These are phyloP conservation scores for Hylaeus anthracinus DNA, from an alignment of 1,140 invertebrate species.

Conservation along the genomic window DNA sequence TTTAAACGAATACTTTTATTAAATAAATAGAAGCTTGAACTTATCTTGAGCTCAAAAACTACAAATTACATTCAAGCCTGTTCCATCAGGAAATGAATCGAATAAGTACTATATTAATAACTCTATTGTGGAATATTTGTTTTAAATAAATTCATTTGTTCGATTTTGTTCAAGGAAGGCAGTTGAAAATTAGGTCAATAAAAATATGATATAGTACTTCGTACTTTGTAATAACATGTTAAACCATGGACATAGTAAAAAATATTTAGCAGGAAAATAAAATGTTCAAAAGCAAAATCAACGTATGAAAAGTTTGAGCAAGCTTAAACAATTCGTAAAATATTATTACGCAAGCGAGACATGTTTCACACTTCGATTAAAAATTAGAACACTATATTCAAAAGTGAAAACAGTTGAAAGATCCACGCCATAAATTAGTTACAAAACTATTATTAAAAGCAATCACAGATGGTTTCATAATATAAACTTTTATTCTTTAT, in stretches of 20 bases:
- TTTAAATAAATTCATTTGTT: too few species aligned
- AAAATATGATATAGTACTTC: too few species aligned
- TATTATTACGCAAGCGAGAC: background rate
- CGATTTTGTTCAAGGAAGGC: too few species aligned
- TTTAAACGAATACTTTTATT: background rate
- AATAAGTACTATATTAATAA: background rate
- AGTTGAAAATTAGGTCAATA: too few species aligned
- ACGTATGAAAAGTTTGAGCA: too few species aligned
- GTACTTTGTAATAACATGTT: too few species aligned
- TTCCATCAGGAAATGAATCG: background rate
- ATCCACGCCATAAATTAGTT: background rate
- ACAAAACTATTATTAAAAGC: constrained; percentile 4
- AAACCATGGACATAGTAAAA: background rate
- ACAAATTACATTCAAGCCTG: background rate
- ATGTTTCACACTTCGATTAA: background rate
- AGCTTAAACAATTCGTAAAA: background rate
- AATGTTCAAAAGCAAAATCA: background rate
- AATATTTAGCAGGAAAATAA: background rate
- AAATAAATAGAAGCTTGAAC: background rate
- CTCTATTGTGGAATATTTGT: too few species aligned
- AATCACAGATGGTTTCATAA: background rate
- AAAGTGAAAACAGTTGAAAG: background rate
- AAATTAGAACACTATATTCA: background rate
- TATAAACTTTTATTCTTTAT: constrained; percentile 19
- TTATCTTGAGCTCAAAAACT: background rate